Percentiles rank a stretch among this genome's conserved stretches.
Evolutionary conservation across 1,140 invertebrate genomes (phyloP).

Genomic region (Melipona quadrifasciata): DNA sequence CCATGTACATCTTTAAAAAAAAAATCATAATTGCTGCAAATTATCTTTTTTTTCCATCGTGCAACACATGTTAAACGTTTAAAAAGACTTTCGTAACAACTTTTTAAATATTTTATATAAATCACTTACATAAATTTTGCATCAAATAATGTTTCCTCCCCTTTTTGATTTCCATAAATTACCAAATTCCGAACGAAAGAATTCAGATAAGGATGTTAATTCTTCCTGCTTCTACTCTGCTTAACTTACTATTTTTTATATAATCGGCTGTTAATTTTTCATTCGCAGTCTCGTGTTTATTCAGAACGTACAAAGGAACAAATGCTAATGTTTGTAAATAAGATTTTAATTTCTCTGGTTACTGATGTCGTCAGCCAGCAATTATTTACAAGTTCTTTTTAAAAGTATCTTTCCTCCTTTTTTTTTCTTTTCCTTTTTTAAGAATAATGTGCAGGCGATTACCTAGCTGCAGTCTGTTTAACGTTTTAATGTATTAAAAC

Average conservation of each 20-base stretch:
- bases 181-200: constrained; percentile 32
- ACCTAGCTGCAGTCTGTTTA: constrained; percentile 75
- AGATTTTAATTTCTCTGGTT: constrained; percentile 61
- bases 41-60: constrained; percentile 14
- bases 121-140: constrained; percentile 52
- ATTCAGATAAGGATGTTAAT: constrained; percentile 31
- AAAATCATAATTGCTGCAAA: constrained; percentile 33
- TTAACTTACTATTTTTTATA: constrained; percentile 47
- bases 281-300: constrained; percentile 51
- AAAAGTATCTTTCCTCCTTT: constrained; percentile 42
- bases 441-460: constrained; percentile 73
- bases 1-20: constrained; percentile 50
- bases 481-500: constrained; percentile 77
- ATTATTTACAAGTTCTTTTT: constrained; percentile 66
- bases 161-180: constrained; percentile 22
- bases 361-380: constrained; percentile 44
- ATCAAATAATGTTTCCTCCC: constrained; percentile 46
- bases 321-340: constrained; percentile 57
- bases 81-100: constrained; percentile 18
- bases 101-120: constrained; percentile 39
- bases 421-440: constrained; percentile 47
- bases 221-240: constrained; percentile 43
- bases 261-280: constrained; percentile 38
- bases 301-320: constrained; percentile 61
- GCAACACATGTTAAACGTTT: constrained; percentile 21